These are phyloP conservation scores for Hemicentrotus pulcherrimus DNA, from an alignment of 35 echinoderm and acorn worm genomes.

Conservation along the genomic window DNA sequence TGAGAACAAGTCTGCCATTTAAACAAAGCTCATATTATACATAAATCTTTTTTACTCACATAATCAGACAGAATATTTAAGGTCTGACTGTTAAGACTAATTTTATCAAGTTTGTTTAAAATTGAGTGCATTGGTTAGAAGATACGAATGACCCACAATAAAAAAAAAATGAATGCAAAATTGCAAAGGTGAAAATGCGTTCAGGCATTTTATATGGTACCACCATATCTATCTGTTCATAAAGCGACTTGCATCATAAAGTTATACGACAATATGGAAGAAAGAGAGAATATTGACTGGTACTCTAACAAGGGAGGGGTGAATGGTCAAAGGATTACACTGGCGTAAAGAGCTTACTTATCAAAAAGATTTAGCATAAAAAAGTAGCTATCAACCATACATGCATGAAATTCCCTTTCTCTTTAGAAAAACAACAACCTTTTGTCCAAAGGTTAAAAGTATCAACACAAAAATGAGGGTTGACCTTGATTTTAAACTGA, in stretches of 20 bases:
- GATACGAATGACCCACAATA: background rate
- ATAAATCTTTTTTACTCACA: too few relatives aligned
- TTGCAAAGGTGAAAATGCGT: background rate
- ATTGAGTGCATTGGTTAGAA: background rate
- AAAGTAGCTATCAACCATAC: background rate
- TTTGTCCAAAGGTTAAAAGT: background rate
- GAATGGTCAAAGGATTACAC: background rate
- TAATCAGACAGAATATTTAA: background rate
- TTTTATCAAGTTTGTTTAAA: background rate
- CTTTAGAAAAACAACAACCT: background rate
- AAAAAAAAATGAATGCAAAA: background rate
- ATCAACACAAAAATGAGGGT: background rate
- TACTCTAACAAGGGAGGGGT: background rate
- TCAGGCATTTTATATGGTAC: background rate
- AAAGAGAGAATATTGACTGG: background rate
- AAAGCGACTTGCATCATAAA: background rate
- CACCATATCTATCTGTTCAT: background rate
- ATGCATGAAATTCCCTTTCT: background rate
- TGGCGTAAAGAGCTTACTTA: background rate
- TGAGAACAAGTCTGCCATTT: too few relatives aligned
- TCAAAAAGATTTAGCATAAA: background rate
- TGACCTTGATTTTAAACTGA: background rate
- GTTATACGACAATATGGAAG: background rate
- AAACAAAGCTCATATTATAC: too few relatives aligned
- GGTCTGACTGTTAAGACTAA: background rate